These are phyloP conservation scores for Platypus cylindrus DNA, from an alignment of 2,888 invertebrate species.

Conservation along the genomic window DNA sequence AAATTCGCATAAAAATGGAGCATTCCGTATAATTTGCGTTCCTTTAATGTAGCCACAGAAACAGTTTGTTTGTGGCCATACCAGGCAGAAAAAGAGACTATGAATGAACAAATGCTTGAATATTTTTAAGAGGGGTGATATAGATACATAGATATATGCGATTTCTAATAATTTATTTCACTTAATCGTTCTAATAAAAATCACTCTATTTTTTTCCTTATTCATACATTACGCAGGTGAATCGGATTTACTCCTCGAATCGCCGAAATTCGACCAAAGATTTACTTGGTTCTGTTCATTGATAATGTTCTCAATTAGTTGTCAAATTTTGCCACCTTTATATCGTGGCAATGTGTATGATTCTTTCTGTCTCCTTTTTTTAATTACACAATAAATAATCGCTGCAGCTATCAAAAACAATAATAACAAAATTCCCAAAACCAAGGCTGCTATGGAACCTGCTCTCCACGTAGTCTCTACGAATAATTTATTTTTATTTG, in stretches of 20 bases:
- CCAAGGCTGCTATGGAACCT: constrained; percentile 54
- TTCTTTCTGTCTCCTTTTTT: constrained; percentile 44
- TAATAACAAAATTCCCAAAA: constrained; percentile 48
- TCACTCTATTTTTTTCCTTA: neutral
- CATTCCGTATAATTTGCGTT: too few relatives aligned
- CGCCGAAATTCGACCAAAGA: constrained; percentile 11
- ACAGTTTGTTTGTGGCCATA: too few relatives aligned
- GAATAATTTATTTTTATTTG: constrained; percentile 14
- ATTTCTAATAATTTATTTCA: too few relatives aligned
- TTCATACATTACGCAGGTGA: neutral
- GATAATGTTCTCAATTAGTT: constrained; percentile 18
- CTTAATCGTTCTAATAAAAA: too few relatives aligned
- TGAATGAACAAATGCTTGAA: too few relatives aligned
- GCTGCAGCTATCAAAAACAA: constrained; percentile 47
- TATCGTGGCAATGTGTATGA: constrained; percentile 46
- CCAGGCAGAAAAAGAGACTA: too few relatives aligned
- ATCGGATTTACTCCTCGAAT: constrained; percentile 3
- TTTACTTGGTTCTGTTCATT: constrained; percentile 17
- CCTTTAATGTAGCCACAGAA: too few relatives aligned
- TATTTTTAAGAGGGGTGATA: too few relatives aligned
- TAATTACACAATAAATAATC: constrained; percentile 43
- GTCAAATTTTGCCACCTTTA: constrained; percentile 26
- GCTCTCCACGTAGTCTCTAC: constrained; percentile 27
- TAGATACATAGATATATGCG: too few relatives aligned
- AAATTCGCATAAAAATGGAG: too few relatives aligned